Conservation (phyloP, 2,113 vertebrate species). For the Rhipidura dahli region DNA sequence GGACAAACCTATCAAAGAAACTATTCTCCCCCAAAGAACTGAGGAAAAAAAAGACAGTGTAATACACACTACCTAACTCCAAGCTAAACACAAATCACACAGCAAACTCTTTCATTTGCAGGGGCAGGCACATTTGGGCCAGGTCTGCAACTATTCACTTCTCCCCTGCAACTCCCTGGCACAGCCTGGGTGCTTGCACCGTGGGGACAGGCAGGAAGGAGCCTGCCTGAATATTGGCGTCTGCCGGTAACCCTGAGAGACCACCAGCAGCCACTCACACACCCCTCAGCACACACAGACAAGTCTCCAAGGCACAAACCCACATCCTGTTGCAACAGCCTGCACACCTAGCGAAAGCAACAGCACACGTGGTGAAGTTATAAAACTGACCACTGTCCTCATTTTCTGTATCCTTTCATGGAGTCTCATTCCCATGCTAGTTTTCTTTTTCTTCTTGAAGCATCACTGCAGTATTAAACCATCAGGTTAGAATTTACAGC, state of each 20-base stretch:
- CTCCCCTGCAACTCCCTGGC: not conserved
- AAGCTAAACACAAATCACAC: not conserved
- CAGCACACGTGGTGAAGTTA: not conserved
- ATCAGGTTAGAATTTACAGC: not conserved
- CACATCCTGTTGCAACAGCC: not conserved
- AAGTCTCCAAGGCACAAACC: not conserved
- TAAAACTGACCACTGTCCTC: not conserved
- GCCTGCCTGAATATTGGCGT: not conserved
- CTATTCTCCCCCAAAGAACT: not conserved
- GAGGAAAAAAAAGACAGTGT: not conserved
- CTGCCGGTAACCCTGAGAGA: not conserved
- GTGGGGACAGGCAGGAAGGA: not conserved
- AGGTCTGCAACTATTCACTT: not conserved
- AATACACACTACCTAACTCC: not conserved
- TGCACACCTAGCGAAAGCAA: not conserved
- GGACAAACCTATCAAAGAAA: not conserved
- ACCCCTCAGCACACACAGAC: not conserved
- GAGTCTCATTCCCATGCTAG: not conserved
- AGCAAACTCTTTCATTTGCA: not conserved
- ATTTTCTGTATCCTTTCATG: not conserved
- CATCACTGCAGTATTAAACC: not conserved
- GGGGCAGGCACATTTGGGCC: not conserved
- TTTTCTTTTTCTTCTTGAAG: not conserved
- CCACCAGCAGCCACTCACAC: not conserved
- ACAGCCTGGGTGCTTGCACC: not conserved